Evolutionary conservation across 2,888 invertebrate genomes (phyloP), one percentile per base, ranked within the genome.

Genomic region (Prosapia bicincta): DNA sequence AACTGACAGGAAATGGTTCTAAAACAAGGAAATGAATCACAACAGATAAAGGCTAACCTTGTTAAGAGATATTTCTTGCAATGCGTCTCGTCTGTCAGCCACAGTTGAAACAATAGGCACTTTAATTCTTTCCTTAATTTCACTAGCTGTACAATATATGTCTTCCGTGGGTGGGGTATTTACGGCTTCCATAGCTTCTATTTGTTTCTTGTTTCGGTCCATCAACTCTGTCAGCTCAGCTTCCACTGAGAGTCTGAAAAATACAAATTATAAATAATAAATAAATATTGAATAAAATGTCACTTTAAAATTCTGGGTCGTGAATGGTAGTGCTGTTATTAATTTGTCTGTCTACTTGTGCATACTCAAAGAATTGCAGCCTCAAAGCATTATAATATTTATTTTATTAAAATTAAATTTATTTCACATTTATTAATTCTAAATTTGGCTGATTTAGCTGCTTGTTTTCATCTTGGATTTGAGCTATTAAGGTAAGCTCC

Each of bases 91-190:
- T 73, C 26, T 69, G 30, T 26, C 43, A 32, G 30, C 30, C 10
- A 68, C 66, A 26, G 69, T 43, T 26, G 72, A 69, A 26, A 74
- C 26, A 32, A 69, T 38, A 43, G n/a, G 25, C 78, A 87, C 87
- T 80, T 87, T 88, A 80, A 86, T 87, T 81, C 87, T 85, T 78
- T 89, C 88, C 73, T 89, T 84, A 38, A 91, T 83, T 82, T 91
- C 90, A 81, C 90, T 90, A 67, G 90, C 91, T 0, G 91, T 89
- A 84, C 90, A 91, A 83, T 91, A 91, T 77, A 91, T 89, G 81
- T 90, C 89, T 80, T 90, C 84, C 28, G 88, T 87, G 78, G 77
- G 78, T 24, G 74, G 68, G 43, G 78, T 76, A 30, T 80, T 77
- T 13, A 78, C 79, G n/a, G 79, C 80, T 71, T 82, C 82, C 75